Conservation (phyloP, 2,888 invertebrate genomes). For the Ommatoiulus sabulosus region DNA sequence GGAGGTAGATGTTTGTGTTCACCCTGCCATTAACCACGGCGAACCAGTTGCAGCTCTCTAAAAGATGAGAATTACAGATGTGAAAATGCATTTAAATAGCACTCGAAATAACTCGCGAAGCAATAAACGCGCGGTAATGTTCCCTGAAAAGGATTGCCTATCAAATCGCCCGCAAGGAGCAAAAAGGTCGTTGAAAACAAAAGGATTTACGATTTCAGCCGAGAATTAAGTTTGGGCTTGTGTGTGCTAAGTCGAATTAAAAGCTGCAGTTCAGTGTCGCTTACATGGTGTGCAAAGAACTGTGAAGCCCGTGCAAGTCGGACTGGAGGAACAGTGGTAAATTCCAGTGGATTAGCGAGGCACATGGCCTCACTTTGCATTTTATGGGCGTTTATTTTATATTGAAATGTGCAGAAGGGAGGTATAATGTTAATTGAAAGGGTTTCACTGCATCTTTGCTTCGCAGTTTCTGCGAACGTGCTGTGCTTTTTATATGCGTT, state of each 20-base stretch:
- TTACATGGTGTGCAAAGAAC: neutral
- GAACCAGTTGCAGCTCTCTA: neutral
- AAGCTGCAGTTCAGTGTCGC: neutral
- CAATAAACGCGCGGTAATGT: neutral
- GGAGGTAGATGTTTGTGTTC: neutral
- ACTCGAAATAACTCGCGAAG: neutral
- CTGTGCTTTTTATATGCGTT: too few relatives aligned
- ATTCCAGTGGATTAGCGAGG: neutral
- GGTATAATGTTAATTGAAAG: neutral
- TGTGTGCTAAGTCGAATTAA: neutral
- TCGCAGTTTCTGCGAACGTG: neutral
- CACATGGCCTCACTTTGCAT: neutral
- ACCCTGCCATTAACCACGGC: neutral
- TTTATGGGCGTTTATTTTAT: neutral
- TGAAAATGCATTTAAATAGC: conserved; percentile 20
- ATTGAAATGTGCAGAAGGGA: neutral
- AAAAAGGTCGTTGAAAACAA: conserved; percentile 10
- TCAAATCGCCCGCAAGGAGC: neutral
- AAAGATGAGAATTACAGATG: neutral
- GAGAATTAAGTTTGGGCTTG: neutral
- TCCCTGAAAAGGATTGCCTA: neutral
- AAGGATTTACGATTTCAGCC: neutral
- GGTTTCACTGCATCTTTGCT: neutral
- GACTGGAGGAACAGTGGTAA: neutral
- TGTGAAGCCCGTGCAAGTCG: neutral